Conservation (phyloP, 2,797 vertebrate species). For the Cuculus canorus region DNA sequence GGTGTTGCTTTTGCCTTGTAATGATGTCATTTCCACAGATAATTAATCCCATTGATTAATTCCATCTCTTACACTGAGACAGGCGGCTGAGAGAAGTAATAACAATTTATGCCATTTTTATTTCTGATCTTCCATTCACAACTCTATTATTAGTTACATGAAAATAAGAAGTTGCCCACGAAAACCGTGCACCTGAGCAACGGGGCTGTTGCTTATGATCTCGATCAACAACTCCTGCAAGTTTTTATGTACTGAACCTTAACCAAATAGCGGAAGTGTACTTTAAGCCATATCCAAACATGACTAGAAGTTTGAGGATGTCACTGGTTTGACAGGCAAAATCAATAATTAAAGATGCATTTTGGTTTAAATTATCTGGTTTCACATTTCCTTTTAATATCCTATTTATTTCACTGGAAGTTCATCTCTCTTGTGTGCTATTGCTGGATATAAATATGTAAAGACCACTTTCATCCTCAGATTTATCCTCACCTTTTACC, state of each 20-base stretch:
- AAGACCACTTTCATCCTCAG: not conserved
- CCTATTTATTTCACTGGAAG: not conserved
- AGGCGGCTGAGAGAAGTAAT: not conserved
- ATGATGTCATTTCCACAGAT: conserved; percentile 51
- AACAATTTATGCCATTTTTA: not conserved
- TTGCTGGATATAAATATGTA: not conserved
- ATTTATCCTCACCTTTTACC: not conserved
- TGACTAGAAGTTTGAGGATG: not conserved
- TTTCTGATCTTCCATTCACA: conserved; percentile 2
- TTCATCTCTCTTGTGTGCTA: not conserved
- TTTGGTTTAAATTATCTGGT: not conserved
- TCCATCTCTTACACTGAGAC: not conserved
- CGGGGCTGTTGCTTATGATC: not conserved
- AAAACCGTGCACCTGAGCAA: no score
- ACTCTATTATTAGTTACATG: not conserved
- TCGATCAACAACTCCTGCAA: not conserved
- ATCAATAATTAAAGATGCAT: not conserved
- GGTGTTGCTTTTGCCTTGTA: not conserved
- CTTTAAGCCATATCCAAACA: not conserved
- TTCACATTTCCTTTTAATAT: not conserved
- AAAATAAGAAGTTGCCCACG: not conserved
- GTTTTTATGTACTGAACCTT: not conserved
- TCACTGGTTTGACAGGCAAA: not conserved
- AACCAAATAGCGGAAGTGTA: not conserved
- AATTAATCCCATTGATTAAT: conserved; percentile 65